A percentile compares a stretch with the other conserved stretches of the same genome.
phyloP scores from a whole-genome alignment of 2,888 invertebrate species.

The Beris morrisii region DNA sequence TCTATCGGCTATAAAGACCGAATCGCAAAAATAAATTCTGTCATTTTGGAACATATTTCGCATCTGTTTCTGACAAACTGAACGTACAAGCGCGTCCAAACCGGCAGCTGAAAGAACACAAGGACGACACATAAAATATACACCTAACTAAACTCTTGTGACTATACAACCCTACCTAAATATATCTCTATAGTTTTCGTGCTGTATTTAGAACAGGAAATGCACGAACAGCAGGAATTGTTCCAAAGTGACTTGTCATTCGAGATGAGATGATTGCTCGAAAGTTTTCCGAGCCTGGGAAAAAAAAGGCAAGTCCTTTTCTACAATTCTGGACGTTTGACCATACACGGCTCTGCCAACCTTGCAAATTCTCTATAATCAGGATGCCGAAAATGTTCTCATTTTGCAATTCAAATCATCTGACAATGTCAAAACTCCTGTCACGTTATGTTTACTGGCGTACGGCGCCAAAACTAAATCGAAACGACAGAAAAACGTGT shows the following conservation, averaged over 20 bases:
- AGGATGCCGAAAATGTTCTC: slow-evolving; percentile 29
- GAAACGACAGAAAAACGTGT: neutral
- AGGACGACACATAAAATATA: neutral
- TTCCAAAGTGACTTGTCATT: too few relatives aligned
- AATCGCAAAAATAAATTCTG: slow-evolving; percentile 28
- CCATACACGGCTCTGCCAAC: too few relatives aligned
- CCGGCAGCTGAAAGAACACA: neutral
- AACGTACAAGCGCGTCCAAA: slow-evolving; percentile 13
- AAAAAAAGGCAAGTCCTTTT: too few relatives aligned
- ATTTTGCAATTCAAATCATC: slow-evolving; percentile 36
- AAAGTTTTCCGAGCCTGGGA: slow-evolving; percentile 14
- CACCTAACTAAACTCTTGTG: too few relatives aligned
- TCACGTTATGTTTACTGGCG: slow-evolving; percentile 8
- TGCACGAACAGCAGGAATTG: too few relatives aligned
- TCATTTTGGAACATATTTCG: slow-evolving; percentile 27
- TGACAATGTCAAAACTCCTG: slow-evolving; percentile 28
- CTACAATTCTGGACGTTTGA: too few relatives aligned
- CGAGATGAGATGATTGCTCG: too few relatives aligned
- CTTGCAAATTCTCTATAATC: slow-evolving; percentile 30
- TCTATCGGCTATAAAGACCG: too few relatives aligned
- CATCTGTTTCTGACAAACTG: slow-evolving; percentile 35
- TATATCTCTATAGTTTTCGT: too few relatives aligned
- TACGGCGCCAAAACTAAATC: neutral
- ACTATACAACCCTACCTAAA: too few relatives aligned
- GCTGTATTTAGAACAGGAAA: too few relatives aligned